Conservation (phyloP, 2,888 invertebrate genomes). For the Tipula lateralis region DNA sequence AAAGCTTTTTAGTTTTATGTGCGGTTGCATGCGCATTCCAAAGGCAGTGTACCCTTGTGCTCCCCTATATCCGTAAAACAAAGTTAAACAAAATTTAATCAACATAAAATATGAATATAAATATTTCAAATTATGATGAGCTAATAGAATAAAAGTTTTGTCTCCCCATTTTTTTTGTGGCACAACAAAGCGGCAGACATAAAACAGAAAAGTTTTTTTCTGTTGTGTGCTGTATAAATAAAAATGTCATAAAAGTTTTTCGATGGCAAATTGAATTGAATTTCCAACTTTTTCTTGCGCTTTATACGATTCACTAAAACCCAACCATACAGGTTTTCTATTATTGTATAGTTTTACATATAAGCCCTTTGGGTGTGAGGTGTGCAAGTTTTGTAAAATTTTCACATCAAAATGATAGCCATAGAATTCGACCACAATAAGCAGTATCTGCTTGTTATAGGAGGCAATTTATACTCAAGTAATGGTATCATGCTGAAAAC, state of each 20-base stretch:
- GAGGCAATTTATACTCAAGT: no score
- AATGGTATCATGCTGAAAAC: no score
- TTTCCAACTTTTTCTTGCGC: not conserved
- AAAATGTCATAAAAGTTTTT: not conserved
- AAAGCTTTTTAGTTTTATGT: not conserved
- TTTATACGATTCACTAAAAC: not conserved
- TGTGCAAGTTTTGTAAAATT: not conserved
- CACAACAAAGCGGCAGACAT: not conserved
- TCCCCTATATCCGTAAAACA: not conserved
- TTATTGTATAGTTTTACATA: not conserved
- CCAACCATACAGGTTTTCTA: not conserved
- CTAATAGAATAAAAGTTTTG: conserved; percentile 6
- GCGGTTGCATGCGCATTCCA: not conserved
- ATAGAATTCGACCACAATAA: no score
- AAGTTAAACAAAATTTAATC: not conserved
- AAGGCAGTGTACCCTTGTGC: not conserved
- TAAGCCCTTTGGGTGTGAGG: no score
- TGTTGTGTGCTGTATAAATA: not conserved
- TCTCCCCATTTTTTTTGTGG: not conserved
- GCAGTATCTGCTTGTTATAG: no score
- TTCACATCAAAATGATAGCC: no score
- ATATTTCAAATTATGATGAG: not conserved
- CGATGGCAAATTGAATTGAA: not conserved
- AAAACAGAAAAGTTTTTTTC: not conserved
- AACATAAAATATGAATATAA: not conserved